Evolutionary conservation across 2,888 invertebrate genomes (phyloP), one percentile per base, ranked within the genome.

Genomic region (Drosophila rellima): DNA sequence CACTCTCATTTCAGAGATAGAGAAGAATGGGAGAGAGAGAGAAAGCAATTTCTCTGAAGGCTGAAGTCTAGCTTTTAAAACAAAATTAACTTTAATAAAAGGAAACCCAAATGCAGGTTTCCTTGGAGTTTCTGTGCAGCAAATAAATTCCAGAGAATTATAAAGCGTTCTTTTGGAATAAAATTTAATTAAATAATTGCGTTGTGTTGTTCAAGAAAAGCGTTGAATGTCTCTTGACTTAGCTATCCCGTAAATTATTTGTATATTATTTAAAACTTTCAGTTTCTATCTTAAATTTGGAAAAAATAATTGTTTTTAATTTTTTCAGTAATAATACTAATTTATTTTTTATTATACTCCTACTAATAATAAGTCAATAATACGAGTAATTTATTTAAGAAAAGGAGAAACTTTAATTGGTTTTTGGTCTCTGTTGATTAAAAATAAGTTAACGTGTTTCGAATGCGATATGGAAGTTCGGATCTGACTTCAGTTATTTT

Each of bases 41-140:
- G 26, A 15, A 11, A 11, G 5, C 2, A 31, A 31, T 18, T 18
- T 48, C 18, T 7, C 2, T 48, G 18, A 10, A 33, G 48, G n/a
- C 18, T 48, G 18, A 11, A 2, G 17, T 3, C 13, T 7, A 18
- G 17, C 47, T 47, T 31, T 31, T 13, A 47, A 26, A 29, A 31
- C 11, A 45, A 47, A 11, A 33, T 31, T 10, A 33, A 11, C 42
- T 15, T 42, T 42, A 15, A 54, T 31, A 29, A 29, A 18, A 10
- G n/a, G 40, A 54, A 29, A 18, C 10, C n/a, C 29, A n/a, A 54
- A 20, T 20, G 31, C 54, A 10, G n/a, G 29, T 11, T 42, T 15
- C 18, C 29, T 18, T 31, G 2, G 5, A 31, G 10, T 20, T 42
- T 31, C 2, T 20, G 31, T 18, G 6, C 6, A 17, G 29, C 47